Conservation (phyloP, 2,888 invertebrate species). For the Clistopyga incitator region DNA sequence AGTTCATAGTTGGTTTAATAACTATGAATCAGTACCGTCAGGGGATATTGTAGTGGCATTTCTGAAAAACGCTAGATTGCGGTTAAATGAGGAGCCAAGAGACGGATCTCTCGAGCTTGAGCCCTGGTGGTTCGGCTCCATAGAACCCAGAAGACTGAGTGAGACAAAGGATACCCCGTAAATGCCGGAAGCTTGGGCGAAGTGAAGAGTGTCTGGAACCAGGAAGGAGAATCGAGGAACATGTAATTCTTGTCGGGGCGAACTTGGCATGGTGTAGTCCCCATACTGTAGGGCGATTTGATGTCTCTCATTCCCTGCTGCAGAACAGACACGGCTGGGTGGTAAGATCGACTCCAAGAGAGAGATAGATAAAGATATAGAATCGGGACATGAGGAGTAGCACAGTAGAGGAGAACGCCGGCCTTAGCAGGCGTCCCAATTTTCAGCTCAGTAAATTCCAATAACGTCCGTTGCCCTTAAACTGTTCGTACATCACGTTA, state of each 20-base stretch:
- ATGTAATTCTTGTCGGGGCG: slow-evolving; percentile 62
- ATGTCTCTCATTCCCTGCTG: slow-evolving; percentile 5
- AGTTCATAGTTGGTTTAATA: slow-evolving; percentile 43
- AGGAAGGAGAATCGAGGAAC: slow-evolving; percentile 53
- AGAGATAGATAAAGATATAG: slow-evolving; percentile 36
- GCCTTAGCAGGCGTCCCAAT: slow-evolving; percentile 78
- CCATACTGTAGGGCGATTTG: slow-evolving; percentile 25
- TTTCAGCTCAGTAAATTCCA: slow-evolving; percentile 82
- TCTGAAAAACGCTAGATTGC: not conserved
- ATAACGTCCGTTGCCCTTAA: slow-evolving; percentile 79
- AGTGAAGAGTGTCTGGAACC: slow-evolving; percentile 46
- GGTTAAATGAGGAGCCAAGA: slow-evolving; percentile 58
- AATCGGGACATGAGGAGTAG: slow-evolving; percentile 40
- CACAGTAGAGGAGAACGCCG: slow-evolving; percentile 54
- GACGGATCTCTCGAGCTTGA: slow-evolving; percentile 61
- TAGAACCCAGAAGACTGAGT: slow-evolving; percentile 45
- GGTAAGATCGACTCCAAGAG: slow-evolving; percentile 42
- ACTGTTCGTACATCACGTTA: slow-evolving; percentile 80
- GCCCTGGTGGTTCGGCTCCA: slow-evolving; percentile 37
- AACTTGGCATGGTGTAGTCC: slow-evolving; percentile 48
- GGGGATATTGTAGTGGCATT: slow-evolving; percentile 42
- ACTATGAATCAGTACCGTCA: slow-evolving; percentile 47
- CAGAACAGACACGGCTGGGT: slow-evolving; percentile 2
- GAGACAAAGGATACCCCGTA: slow-evolving; percentile 44
- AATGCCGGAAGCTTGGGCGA: slow-evolving; percentile 49